A percentile compares a stretch with the other conserved stretches of the same genome.
These are phyloP conservation scores for Trissolcus japonicus DNA, from an alignment of 2,888 invertebrate species.

Conservation along the genomic window DNA sequence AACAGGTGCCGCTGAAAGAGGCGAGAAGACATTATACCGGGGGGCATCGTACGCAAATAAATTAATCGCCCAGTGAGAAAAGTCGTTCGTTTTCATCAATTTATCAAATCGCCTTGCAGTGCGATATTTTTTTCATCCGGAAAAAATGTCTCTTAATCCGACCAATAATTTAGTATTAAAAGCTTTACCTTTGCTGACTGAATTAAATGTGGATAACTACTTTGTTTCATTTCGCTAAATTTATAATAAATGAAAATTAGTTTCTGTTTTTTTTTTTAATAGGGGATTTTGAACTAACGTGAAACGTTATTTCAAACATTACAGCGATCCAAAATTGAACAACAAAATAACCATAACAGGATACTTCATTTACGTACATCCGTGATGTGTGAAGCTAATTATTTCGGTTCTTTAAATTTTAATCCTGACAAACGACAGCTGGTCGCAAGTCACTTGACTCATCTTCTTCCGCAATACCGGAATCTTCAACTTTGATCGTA, in stretches of 20 bases:
- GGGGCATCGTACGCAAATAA: slow-evolving; percentile 45
- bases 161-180: neutral
- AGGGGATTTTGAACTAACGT: too few species aligned
- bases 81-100: slow-evolving; percentile 17
- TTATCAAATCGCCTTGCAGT: neutral
- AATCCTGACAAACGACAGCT: too few species aligned
- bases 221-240: too few species aligned
- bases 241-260: too few species aligned
- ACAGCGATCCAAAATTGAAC: too few species aligned
- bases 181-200: neutral
- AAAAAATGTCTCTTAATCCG: neutral
- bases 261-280: too few species aligned
- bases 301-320: neutral
- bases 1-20: slow-evolving; percentile 49
- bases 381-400: too few species aligned
- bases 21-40: slow-evolving; percentile 39
- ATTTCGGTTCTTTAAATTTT: too few species aligned
- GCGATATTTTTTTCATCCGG: neutral
- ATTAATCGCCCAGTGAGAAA: slow-evolving; percentile 37
- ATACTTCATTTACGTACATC: neutral
- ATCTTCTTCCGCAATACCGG: neutral
- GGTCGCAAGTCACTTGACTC: too few species aligned
- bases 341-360: too few species aligned
- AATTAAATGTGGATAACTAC: too few species aligned
- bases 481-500: neutral